These are phyloP conservation scores for Morus bassanus DNA, from an alignment of 2,797 vertebrate genomes.

Conservation along the genomic window DNA sequence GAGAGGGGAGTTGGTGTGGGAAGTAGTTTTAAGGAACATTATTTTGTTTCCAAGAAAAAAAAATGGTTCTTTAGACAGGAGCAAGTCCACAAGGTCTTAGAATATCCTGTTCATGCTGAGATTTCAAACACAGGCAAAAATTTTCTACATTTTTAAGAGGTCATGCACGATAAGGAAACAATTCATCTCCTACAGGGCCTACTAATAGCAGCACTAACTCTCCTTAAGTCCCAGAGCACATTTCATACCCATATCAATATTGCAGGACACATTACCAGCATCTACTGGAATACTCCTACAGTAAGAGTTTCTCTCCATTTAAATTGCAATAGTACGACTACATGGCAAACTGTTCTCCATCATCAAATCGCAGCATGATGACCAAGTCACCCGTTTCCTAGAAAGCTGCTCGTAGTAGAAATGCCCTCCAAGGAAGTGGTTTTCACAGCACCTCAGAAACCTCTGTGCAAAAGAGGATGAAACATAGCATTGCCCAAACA, in stretches of 20 bases:
- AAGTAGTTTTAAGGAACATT: not conserved
- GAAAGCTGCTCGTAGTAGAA: not conserved
- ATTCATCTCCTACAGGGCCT: not conserved
- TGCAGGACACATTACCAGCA: not conserved
- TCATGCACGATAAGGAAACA: conserved; percentile 14
- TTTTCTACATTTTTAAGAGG: conserved; percentile 41
- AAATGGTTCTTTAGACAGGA: not conserved
- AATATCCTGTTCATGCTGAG: conserved; percentile 23
- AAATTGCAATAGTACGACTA: not conserved
- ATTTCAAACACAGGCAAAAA: conserved; percentile 32
- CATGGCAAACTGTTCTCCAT: not conserved
- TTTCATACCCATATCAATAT: not conserved
- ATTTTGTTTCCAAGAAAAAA: not conserved
- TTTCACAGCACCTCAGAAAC: not conserved
- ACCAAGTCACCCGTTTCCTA: not conserved
- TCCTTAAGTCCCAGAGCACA: not conserved
- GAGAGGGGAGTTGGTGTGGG: not conserved
- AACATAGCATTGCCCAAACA: not conserved
- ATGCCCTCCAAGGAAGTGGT: not conserved
- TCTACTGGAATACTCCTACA: not conserved
- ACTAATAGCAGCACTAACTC: not conserved
- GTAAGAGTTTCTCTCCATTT: not conserved
- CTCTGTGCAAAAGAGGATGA: not conserved
- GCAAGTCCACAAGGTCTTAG: not conserved
- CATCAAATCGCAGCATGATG: not conserved